These are phyloP conservation scores for Pollimyrus isidori DNA, from an alignment of 2,113 vertebrate genomes.

Conservation along the genomic window DNA sequence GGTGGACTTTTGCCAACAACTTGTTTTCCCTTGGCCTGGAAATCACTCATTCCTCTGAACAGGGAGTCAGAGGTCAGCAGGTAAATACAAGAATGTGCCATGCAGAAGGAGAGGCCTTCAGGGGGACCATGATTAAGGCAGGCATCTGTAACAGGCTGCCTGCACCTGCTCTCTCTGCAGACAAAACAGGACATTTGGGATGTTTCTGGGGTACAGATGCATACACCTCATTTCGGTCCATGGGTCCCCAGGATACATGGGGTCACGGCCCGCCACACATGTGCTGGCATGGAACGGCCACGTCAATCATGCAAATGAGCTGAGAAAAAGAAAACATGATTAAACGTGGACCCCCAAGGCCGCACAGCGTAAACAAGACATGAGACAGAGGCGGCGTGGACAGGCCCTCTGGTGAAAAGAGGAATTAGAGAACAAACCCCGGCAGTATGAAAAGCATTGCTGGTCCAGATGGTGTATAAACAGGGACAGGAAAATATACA, in stretches of 20 bases:
- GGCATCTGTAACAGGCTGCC: neutral
- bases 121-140: neutral
- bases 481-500: slow-evolving; percentile 75
- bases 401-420: slow-evolving; percentile 26
- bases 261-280: neutral
- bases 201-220: slow-evolving; percentile 10
- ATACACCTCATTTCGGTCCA: neutral
- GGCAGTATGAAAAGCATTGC: slow-evolving; percentile 45
- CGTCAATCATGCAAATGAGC: neutral
- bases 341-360: neutral
- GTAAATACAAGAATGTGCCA: neutral
- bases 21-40: neutral
- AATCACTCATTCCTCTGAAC: neutral
- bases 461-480: slow-evolving; percentile 69
- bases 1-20: neutral
- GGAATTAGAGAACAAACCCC: slow-evolving; percentile 17
- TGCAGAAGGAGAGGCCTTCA: neutral
- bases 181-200: slow-evolving; percentile 27
- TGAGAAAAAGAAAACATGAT: neutral
- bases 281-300: neutral
- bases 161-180: slow-evolving; percentile 27
- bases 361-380: slow-evolving; percentile 23
- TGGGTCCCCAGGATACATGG: neutral
- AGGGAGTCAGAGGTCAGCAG: neutral
- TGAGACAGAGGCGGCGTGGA: slow-evolving; percentile 9